Conservation (phyloP, 2,113 vertebrate species). For the Cinclus cinclus region DNA sequence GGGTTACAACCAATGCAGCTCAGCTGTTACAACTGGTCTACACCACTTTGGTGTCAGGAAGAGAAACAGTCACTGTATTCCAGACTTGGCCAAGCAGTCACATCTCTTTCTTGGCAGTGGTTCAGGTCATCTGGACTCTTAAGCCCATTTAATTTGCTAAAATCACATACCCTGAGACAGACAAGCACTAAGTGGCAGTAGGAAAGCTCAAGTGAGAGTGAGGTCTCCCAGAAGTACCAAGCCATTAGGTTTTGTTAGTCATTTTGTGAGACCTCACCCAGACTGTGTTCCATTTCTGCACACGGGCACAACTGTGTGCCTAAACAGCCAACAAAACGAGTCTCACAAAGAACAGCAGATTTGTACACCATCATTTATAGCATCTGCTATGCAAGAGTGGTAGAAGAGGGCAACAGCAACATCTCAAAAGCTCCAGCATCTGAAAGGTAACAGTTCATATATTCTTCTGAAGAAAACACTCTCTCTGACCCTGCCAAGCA, state of each 20-base stretch:
- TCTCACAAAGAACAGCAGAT: neutral
- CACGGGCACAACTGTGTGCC: neutral
- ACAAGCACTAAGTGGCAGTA: neutral
- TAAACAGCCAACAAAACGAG: neutral
- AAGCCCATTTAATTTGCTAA: neutral
- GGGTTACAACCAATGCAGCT: neutral
- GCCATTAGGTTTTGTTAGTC: neutral
- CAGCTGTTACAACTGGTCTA: neutral
- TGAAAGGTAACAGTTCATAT: neutral
- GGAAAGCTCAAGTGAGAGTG: neutral
- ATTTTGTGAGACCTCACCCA: neutral
- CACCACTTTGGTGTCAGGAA: neutral
- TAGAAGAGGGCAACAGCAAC: neutral
- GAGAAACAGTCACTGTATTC: neutral
- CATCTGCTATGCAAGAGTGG: neutral
- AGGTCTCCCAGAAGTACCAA: neutral
- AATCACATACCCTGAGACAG: neutral
- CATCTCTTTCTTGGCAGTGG: neutral
- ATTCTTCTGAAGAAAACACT: neutral
- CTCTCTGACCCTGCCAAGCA: neutral
- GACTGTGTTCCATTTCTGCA: neutral
- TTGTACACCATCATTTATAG: neutral
- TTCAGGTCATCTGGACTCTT: neutral
- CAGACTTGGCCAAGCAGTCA: neutral
- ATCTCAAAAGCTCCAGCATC: neutral